Evolutionary conservation across 2,797 vertebrate species (phyloP).

Genomic region (Chelmon rostratus): DNA sequence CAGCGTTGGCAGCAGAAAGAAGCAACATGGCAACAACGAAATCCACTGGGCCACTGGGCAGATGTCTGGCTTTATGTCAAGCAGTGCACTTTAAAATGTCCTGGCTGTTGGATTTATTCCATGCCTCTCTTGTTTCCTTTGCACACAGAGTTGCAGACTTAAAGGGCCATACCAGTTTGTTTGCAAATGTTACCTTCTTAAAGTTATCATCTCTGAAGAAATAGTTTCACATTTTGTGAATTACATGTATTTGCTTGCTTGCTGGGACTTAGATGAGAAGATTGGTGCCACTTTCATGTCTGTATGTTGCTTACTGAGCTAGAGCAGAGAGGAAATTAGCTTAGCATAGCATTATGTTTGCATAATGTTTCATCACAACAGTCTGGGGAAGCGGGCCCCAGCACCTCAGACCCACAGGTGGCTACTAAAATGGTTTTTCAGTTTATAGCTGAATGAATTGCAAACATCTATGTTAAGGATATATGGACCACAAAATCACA

Average conservation of each 20-base stretch:
- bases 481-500: too few relatives aligned
- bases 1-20: slow-evolving; percentile 41
- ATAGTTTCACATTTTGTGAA: background rate
- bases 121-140: slow-evolving; percentile 26
- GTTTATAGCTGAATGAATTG: too few relatives aligned
- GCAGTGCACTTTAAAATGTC: background rate
- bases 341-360: background rate
- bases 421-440: too few relatives aligned
- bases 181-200: background rate
- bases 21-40: slow-evolving; percentile 43
- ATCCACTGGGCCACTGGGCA: slow-evolving; percentile 2
- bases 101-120: slow-evolving; percentile 26
- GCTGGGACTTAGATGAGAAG: background rate
- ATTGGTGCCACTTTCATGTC: background rate
- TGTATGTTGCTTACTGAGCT: background rate
- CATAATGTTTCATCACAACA: too few relatives aligned
- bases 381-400: too few relatives aligned
- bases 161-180: background rate
- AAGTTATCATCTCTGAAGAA: background rate
- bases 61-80: slow-evolving; percentile 21
- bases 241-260: background rate
- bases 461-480: too few relatives aligned
- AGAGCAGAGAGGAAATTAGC: background rate
- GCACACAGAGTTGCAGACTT: background rate
- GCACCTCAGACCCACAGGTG: too few relatives aligned